phyloP scores from a whole-genome alignment of 2,113 vertebrate genomes.

The Pheucticus melanocephalus region DNA sequence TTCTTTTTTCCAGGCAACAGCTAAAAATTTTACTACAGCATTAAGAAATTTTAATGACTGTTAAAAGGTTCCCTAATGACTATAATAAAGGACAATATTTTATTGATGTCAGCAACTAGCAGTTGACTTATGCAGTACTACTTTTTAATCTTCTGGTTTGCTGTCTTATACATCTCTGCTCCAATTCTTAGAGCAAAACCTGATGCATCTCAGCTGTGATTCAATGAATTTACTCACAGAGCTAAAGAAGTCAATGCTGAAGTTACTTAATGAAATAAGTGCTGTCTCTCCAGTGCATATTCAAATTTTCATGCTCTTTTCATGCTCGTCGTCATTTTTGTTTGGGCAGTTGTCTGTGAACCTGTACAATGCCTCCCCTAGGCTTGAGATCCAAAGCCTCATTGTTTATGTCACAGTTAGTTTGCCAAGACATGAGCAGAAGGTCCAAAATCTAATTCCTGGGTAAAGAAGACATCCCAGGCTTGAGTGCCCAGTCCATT shows the following conservation, averaged over 20 bases:
- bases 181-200: not conserved
- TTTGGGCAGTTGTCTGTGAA: not conserved
- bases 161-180: not conserved
- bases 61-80: conserved; percentile 56
- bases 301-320: not conserved
- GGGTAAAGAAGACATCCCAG: not conserved
- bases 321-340: not conserved
- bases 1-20: conserved; percentile 21
- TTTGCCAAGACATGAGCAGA: not conserved
- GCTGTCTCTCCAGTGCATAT: not conserved
- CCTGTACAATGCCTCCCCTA: not conserved
- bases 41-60: conserved; percentile 48
- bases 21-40: conserved; percentile 42
- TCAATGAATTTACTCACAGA: not conserved
- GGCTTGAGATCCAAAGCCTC: not conserved
- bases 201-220: not conserved
- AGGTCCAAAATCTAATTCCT: not conserved
- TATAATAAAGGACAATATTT: conserved; percentile 57
- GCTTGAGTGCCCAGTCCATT: not conserved
- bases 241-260: not conserved
- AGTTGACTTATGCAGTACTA: not conserved
- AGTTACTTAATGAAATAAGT: not conserved
- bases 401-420: not conserved
- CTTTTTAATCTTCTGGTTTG: conserved; percentile 18
- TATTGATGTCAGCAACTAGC: conserved; percentile 44